These are phyloP conservation scores for Falco peregrinus DNA, from an alignment of 2,797 vertebrate genomes.

Conservation along the genomic window DNA sequence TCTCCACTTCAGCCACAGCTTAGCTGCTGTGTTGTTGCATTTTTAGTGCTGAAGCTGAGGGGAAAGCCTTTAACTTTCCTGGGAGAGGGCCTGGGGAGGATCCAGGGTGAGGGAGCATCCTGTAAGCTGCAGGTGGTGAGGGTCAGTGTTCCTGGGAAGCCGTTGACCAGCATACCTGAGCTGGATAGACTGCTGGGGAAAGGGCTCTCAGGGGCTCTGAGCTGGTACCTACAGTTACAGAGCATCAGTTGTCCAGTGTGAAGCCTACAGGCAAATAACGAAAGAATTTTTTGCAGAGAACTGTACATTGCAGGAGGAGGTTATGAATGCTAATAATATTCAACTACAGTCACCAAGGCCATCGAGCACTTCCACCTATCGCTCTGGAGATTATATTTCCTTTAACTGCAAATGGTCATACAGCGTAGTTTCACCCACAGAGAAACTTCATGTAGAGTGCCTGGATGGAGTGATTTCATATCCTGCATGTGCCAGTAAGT, in stretches of 20 bases:
- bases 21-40: not conserved
- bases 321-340: not conserved
- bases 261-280: not conserved
- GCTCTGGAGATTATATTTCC: not conserved
- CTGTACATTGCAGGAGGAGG: fast-evolving
- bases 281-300: not conserved
- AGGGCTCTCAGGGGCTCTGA: not conserved
- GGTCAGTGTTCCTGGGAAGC: not conserved
- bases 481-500: not conserved
- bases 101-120: not conserved
- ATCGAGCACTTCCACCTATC: fast-evolving
- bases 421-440: fast-evolving
- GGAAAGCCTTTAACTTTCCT: not conserved
- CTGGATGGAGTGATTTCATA: not conserved
- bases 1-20: not conserved
- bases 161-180: not conserved
- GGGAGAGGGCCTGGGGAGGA: not conserved
- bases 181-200: not conserved
- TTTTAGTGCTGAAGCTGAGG: not conserved
- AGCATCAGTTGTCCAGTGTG: not conserved
- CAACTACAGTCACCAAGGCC: fast-evolving
- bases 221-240: not conserved
- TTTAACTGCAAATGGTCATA: not conserved
- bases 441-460: not conserved
- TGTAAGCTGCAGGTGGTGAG: not conserved